Conservation (phyloP, 2,797 vertebrate species). For the Petrocephalus schoutedeni region DNA sequence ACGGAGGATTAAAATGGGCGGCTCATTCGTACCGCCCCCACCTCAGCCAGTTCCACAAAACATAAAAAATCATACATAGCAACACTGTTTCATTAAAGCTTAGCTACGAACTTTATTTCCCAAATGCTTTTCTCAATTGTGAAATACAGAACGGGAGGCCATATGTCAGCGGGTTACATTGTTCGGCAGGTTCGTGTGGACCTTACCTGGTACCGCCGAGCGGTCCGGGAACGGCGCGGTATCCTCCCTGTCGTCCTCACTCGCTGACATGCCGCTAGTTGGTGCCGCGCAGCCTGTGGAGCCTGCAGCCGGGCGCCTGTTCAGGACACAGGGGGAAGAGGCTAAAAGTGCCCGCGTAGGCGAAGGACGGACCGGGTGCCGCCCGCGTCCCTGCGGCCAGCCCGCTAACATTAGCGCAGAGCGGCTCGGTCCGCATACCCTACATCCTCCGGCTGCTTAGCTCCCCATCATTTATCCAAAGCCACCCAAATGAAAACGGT, state of each 20-base stretch:
- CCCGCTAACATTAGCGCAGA: not conserved
- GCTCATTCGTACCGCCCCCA: conserved; percentile 1
- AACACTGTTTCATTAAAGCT: not conserved
- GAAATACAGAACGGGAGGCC: not conserved
- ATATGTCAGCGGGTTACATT: not conserved
- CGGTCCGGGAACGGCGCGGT: not conserved
- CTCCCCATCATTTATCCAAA: not conserved
- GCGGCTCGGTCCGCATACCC: not conserved
- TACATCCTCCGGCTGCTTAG: not conserved
- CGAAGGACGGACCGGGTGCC: not conserved
- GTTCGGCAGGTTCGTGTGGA: not conserved
- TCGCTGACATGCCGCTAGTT: not conserved
- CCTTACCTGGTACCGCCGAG: not conserved
- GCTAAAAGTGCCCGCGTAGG: not conserved
- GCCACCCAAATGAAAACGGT: not conserved
- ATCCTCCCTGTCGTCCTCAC: not conserved
- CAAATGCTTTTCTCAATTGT: not conserved
- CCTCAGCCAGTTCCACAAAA: not conserved
- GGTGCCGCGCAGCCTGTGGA: not conserved
- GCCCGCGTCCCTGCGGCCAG: not conserved
- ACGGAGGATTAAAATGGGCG: not conserved
- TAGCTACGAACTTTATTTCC: not conserved
- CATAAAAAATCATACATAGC: not conserved
- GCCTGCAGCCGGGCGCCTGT: not conserved
- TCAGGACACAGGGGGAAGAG: not conserved